phyloP scores from a whole-genome alignment of 2,888 invertebrate genomes.

The Erynnis tages region DNA sequence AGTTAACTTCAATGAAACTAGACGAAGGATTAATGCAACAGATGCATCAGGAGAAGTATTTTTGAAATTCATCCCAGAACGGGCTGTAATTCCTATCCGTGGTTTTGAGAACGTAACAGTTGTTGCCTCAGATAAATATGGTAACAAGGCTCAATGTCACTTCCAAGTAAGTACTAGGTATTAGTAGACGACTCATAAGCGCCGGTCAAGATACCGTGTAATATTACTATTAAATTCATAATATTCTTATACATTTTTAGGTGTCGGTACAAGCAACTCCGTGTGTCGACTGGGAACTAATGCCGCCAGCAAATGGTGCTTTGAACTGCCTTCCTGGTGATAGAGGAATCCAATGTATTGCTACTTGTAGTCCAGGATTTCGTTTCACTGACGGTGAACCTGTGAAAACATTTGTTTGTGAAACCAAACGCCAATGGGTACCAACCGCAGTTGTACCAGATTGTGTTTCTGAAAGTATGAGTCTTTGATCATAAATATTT shows the following conservation, averaged over 20 bases:
- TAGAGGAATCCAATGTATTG: conserved; percentile 92
- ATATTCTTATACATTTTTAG: conserved; percentile 43
- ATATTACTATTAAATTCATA: too few species aligned
- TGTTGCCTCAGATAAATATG: conserved; percentile 91
- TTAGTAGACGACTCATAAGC: too few species aligned
- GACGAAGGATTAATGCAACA: conserved; percentile 90
- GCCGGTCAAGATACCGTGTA: too few species aligned
- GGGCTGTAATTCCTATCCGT: conserved; percentile 91
- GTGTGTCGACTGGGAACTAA: conserved; percentile 97
- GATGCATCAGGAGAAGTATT: conserved; percentile 94
- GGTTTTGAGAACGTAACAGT: conserved; percentile 96
- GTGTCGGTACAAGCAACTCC: conserved; percentile 95
- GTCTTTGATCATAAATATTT: too few species aligned
- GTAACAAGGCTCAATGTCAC: conserved; percentile 93
- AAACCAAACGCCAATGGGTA: conserved; percentile 90
- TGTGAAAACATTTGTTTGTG: conserved; percentile 92
- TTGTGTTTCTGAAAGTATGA: conserved; percentile 94
- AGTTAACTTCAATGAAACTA: conserved; percentile 95
- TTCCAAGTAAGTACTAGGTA: conserved; percentile 89
- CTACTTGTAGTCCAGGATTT: conserved; percentile 93
- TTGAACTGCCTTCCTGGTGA: conserved; percentile 93
- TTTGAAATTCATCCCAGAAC: conserved; percentile 91
- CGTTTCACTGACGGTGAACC: conserved; percentile 95
- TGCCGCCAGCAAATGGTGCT: conserved; percentile 93
- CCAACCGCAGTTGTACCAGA: conserved; percentile 96